A percentile compares a stretch with the other conserved stretches of the same genome.
phyloP scores from a whole-genome alignment of 2,888 invertebrate species.

The Coremacera marginata region DNA sequence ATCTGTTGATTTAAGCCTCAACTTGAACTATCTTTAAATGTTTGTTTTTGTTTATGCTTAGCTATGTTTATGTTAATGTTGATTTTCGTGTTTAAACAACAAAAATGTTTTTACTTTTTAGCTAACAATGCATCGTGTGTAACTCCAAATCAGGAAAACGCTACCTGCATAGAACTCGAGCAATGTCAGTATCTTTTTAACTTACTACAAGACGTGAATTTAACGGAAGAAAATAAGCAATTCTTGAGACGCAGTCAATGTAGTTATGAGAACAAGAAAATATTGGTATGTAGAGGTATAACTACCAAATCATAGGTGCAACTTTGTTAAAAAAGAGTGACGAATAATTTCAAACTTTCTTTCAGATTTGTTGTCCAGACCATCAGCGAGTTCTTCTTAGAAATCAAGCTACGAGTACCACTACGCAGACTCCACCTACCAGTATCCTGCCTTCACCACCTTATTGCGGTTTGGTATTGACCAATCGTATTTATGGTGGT shows the following conservation, averaged over 20 bases:
- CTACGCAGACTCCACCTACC: too few relatives aligned
- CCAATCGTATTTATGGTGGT: constrained; percentile 48
- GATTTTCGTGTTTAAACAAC: too few relatives aligned
- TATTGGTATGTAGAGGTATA: constrained; percentile 56
- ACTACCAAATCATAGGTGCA: too few relatives aligned
- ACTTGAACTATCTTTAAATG: too few relatives aligned
- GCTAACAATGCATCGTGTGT: constrained; percentile 48
- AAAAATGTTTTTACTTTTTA: too few relatives aligned
- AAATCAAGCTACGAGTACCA: too few relatives aligned
- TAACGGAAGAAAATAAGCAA: constrained; percentile 55
- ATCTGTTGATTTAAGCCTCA: too few relatives aligned
- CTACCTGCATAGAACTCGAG: constrained; percentile 61
- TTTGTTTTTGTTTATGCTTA: too few relatives aligned
- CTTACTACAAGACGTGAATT: constrained; percentile 55
- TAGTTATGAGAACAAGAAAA: constrained; percentile 72
- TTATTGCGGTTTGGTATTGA: constrained; percentile 45
- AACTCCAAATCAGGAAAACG: constrained; percentile 65
- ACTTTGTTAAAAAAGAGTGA: too few relatives aligned
- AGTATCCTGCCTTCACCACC: constrained; percentile 38
- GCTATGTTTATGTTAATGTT: too few relatives aligned
- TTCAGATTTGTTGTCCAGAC: not conserved
- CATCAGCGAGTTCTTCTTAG: too few relatives aligned
- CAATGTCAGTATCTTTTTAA: constrained; percentile 63
- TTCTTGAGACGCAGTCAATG: constrained; percentile 77
- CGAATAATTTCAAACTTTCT: not conserved